A percentile compares a stretch with the other conserved stretches of the same genome.
Evolutionary conservation across 2,797 vertebrate species (phyloP).

Genomic region (Diceros bicornis): DNA sequence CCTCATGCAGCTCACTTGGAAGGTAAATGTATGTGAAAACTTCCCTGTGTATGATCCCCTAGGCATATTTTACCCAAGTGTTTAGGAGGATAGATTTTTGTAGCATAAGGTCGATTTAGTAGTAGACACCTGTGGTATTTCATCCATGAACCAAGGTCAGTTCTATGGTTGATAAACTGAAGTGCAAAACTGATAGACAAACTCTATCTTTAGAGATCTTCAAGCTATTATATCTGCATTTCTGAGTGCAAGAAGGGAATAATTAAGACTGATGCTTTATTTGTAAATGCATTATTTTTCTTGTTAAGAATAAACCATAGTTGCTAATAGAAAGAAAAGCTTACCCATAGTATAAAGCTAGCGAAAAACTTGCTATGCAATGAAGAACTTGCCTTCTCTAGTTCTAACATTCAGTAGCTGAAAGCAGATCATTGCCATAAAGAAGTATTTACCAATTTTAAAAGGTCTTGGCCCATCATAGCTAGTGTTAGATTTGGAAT

Average conservation of each 20-base stretch:
- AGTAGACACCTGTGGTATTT: neutral
- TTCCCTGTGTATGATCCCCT: neutral
- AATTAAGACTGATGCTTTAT: conserved; percentile 71
- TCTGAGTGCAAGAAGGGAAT: conserved; percentile 58
- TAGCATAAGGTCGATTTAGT: conserved; percentile 26
- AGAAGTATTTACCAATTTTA: conserved; percentile 93
- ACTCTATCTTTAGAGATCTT: conserved; percentile 46
- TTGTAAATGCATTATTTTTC: conserved; percentile 73
- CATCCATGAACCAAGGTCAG: neutral
- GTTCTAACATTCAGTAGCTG: conserved; percentile 85
- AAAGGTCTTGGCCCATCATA: conserved; percentile 92
- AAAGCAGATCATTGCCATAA: conserved; percentile 89
- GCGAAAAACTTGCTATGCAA: conserved; percentile 77
- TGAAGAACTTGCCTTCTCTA: conserved; percentile 83
- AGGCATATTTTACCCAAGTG: neutral
- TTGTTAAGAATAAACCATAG: conserved; percentile 74
- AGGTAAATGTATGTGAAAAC: conserved; percentile 20
- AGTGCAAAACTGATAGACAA: conserved; percentile 64
- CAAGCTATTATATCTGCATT: conserved; percentile 52
- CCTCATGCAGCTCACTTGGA: neutral
- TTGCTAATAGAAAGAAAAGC: conserved; percentile 68
- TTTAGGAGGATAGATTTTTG: conserved; percentile 46
- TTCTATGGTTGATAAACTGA: neutral
- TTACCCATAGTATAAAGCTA: conserved; percentile 78
- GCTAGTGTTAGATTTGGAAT: conserved; percentile 91